These are phyloP conservation scores for Periophthalmus modestus DNA, from an alignment of 2,113 vertebrate genomes.

Conservation along the genomic window DNA sequence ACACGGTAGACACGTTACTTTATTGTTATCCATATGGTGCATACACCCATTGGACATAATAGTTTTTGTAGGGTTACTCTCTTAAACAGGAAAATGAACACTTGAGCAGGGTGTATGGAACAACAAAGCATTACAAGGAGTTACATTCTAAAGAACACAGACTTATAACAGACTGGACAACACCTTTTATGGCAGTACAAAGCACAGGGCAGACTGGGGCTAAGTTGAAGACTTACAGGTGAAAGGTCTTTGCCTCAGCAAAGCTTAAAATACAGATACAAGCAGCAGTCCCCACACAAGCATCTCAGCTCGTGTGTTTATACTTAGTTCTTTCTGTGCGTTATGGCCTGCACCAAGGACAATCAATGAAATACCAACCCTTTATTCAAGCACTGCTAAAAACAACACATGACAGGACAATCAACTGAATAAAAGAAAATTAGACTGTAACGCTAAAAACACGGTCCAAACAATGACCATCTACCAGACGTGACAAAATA, in stretches of 20 bases:
- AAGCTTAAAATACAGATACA: not conserved
- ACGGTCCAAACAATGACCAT: no score
- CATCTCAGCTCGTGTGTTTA: not conserved
- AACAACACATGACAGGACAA: not conserved
- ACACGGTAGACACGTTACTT: no score
- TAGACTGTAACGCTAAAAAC: not conserved
- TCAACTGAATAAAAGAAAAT: not conserved
- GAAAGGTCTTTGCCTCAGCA: slow-evolving; percentile 52
- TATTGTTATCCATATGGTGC: no score
- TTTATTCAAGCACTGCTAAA: not conserved
- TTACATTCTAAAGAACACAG: no score
- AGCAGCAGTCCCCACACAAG: not conserved
- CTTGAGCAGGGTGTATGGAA: not conserved
- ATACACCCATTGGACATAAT: not conserved
- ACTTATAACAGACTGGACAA: no score
- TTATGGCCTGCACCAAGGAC: not conserved
- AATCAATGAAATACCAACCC: not conserved
- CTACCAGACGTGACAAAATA: not conserved
- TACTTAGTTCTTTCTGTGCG: not conserved
- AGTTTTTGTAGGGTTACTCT: not conserved
- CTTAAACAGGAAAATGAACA: not conserved
- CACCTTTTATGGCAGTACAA: slow-evolving; percentile 4
- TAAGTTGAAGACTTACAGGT: slow-evolving; percentile 40
- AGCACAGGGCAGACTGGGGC: not conserved
- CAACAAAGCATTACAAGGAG: no score